A percentile compares a stretch with the other conserved stretches of the same genome.
Conservation (phyloP, 2,797 vertebrate genomes). For the Mormyrus hasselquistii region DNA sequence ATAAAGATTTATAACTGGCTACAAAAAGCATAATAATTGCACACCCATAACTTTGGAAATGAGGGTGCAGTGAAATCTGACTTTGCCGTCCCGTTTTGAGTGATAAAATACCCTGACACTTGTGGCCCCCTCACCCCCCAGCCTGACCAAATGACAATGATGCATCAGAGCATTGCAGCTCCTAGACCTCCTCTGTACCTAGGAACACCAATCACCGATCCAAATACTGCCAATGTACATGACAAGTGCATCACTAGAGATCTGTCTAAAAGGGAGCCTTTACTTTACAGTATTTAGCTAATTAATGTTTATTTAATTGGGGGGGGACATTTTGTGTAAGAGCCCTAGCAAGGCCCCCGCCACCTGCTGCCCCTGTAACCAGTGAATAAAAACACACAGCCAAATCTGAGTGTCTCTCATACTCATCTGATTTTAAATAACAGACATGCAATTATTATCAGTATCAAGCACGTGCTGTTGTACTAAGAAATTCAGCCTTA, state of each 20-base stretch:
- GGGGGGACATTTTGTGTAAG: neutral
- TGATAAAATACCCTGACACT: conserved; percentile 34
- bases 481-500: neutral
- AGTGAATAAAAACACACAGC: neutral
- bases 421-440: neutral
- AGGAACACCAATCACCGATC: neutral
- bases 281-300: neutral
- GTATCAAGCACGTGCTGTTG: neutral
- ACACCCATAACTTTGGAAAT: conserved; percentile 4
- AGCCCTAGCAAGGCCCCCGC: neutral
- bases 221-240: neutral
- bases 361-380: neutral
- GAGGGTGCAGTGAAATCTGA: neutral
- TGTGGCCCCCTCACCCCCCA: neutral
- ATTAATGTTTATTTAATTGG: neutral
- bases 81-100: conserved; percentile 19
- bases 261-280: neutral
- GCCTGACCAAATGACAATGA: conserved; percentile 13
- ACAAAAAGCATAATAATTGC: neutral
- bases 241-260: neutral
- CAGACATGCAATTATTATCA: neutral
- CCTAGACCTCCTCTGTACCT: neutral
- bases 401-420: neutral
- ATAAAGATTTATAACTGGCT: conserved; percentile 7
- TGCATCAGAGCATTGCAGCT: conserved; percentile 11